phyloP scores from a whole-genome alignment of 2,113 vertebrate genomes.

The Tamias sibiricus region DNA sequence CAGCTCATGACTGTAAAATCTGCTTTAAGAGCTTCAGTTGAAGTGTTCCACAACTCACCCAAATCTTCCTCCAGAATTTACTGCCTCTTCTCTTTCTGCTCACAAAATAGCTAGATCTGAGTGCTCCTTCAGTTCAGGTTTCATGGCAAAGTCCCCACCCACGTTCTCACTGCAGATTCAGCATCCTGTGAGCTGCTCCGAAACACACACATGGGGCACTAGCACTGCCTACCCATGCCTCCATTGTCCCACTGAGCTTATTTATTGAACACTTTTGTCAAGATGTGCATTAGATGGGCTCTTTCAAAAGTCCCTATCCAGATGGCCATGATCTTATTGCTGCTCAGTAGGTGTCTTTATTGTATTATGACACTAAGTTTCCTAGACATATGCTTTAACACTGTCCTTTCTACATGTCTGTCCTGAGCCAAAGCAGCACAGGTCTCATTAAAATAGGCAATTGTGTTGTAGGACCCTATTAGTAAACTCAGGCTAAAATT shows the following conservation, averaged over 20 bases:
- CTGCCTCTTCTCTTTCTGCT: background rate
- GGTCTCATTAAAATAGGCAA: background rate
- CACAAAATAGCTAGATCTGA: background rate
- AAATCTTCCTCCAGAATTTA: background rate
- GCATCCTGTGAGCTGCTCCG: rapidly evolving
- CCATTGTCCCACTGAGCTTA: background rate
- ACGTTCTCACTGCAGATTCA: background rate
- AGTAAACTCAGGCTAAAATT: background rate
- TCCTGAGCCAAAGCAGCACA: background rate
- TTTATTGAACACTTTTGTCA: background rate
- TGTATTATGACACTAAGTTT: background rate
- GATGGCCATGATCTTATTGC: background rate
- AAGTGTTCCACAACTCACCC: background rate
- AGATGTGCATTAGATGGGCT: background rate
- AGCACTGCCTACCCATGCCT: rapidly evolving
- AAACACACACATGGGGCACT: background rate
- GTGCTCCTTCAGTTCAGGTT: background rate
- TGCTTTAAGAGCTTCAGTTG: background rate
- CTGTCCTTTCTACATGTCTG: background rate
- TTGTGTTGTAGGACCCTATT: background rate
- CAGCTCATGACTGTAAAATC: background rate
- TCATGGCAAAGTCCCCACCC: background rate
- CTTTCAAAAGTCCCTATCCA: background rate
- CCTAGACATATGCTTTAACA: no score
- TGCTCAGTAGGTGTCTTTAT: background rate